Base-by-base conservation (phyloP, 2,113 vertebrate genomes). In the Pituophis catenifer region DNA sequence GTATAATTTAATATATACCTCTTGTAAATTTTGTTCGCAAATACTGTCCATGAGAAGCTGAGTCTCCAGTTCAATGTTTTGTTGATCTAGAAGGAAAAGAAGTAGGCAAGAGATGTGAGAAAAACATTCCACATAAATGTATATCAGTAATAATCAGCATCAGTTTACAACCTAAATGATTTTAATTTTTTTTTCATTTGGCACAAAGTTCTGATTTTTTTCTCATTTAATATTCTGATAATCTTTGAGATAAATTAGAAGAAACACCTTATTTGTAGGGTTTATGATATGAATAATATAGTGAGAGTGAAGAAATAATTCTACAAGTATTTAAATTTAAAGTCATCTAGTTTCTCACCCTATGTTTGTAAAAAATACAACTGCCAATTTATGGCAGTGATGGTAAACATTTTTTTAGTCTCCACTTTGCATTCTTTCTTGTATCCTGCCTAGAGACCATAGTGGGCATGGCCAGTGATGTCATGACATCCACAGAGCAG, bases 41-140 rank as follows among this genome's bases (percentile, higher is more conserved):
- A 98, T 96, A 91, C 94, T 94, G 11, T 97, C 97, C 9, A 94
- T 97, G 52, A 98, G 98, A 86, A 99, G 97, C 33, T 98, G 98
- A 53, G 98, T 98, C 91, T 98, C 99, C 95, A 98, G 96, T 88
- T 99, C 97, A 95, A 97, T 98, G 95, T 96, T 98, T 93, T 96
- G 98, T n/a, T 98, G 97, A 93, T 96, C 99, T 99, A 96, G 95
- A 86, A 91, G 87, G 7, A 23, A 15, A 75, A 93, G 95, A 90
- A 88, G 38, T 15, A 91, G 21, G 26, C n/a, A 1, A 91, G 88
- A 65, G 8, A 89, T 65, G 23, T 24, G 44, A 29, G 52, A 2
- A 58, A 11, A 50, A 87, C 8, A 88, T 33, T 8, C 26, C 19
- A 81, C n/a, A 44, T 23, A 44, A 81, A 81, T 1, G 21, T 44